Conservation (phyloP, 2,797 vertebrate species). For the Ceyx erithaca region DNA sequence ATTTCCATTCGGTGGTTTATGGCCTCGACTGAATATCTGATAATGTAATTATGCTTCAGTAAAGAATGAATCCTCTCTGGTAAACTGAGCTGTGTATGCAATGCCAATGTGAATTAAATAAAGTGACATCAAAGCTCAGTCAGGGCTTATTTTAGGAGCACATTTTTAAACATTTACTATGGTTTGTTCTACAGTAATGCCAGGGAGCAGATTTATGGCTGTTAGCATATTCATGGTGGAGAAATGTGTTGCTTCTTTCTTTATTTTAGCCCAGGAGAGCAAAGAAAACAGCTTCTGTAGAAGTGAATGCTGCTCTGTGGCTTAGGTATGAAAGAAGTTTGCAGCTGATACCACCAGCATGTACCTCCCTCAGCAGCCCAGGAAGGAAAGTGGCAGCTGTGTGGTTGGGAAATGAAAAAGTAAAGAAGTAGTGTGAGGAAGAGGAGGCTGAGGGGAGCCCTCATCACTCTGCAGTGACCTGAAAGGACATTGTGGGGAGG, state of each 20-base stretch:
- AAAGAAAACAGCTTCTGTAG: slow-evolving; percentile 20
- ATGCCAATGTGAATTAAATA: slow-evolving; percentile 76
- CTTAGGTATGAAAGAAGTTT: slow-evolving; percentile 51
- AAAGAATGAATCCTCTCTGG: slow-evolving; percentile 75
- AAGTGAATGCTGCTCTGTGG: slow-evolving; percentile 2
- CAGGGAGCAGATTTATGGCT: slow-evolving; percentile 64
- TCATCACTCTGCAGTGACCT: too few species aligned
- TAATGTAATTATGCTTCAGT: slow-evolving; percentile 76
- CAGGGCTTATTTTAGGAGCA: slow-evolving; percentile 69
- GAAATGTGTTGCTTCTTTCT: slow-evolving; percentile 67
- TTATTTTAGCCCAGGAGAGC: slow-evolving; percentile 49
- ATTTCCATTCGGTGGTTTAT: slow-evolving; percentile 80
- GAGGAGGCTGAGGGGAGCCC: too few species aligned
- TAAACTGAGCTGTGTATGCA: slow-evolving; percentile 71
- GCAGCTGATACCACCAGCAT: neutral
- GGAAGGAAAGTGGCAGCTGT: neutral
- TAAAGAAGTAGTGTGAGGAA: neutral
- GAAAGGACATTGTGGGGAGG: too few species aligned
- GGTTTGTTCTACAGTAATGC: slow-evolving; percentile 69
- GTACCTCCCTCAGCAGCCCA: neutral
- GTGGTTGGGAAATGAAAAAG: neutral
- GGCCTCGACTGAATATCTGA: slow-evolving; percentile 79
- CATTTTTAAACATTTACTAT: slow-evolving; percentile 73
- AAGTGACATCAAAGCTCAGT: slow-evolving; percentile 69
- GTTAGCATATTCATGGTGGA: slow-evolving; percentile 67